phyloP scores from a whole-genome alignment of 2,113 vertebrate species.

The Taurulus bubalis region DNA sequence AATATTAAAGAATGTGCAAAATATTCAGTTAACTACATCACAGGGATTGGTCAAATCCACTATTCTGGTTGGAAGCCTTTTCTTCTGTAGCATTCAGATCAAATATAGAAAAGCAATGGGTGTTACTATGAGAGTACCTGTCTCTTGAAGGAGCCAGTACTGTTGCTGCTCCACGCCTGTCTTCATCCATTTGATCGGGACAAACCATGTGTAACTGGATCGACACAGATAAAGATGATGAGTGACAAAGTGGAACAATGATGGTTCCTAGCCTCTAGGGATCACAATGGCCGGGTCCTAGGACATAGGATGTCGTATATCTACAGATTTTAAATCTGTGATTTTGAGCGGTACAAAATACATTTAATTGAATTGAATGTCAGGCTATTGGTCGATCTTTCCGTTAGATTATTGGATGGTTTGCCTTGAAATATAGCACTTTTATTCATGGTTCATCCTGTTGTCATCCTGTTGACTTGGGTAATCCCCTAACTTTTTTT shows the following conservation, averaged over 20 bases:
- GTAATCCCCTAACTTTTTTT: not conserved
- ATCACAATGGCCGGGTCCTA: not conserved
- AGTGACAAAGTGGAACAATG: not conserved
- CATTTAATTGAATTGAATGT: no score
- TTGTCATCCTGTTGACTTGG: not conserved
- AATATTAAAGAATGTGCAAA: not conserved
- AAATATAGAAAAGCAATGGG: not conserved
- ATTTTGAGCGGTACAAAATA: not conserved
- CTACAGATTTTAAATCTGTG: not conserved
- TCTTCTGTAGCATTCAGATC: no score
- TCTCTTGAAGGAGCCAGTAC: conserved; percentile 83
- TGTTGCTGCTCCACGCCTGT: accelerated
- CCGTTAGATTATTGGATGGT: not conserved
- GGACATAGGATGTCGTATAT: not conserved
- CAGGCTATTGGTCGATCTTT: not conserved
- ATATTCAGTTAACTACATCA: not conserved
- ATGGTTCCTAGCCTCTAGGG: not conserved
- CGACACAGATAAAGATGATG: conserved; percentile 5
- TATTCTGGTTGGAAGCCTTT: not conserved
- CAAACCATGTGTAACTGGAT: conserved; percentile 90
- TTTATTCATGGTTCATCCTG: not conserved
- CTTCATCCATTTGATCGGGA: conserved; percentile 88
- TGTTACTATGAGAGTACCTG: conserved; percentile 73
- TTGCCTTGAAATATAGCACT: not conserved
- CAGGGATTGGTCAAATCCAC: not conserved